These are phyloP conservation scores for Mormyrus lacerda DNA, from an alignment of 2,113 vertebrate genomes.

Conservation along the genomic window DNA sequence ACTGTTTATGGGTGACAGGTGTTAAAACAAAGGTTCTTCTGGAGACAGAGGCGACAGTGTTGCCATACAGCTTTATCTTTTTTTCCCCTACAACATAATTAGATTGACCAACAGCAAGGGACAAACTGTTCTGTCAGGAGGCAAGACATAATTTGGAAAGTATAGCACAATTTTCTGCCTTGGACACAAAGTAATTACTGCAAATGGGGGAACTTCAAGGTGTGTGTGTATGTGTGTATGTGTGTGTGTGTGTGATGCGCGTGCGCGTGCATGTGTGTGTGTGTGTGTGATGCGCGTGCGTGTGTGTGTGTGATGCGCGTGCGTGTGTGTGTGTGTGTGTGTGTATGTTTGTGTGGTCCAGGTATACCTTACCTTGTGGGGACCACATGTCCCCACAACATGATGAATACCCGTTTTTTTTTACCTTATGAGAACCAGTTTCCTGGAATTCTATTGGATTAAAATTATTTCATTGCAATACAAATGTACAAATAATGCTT, in stretches of 20 bases:
- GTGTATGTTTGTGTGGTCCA: background rate
- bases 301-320: background rate
- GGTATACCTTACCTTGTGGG: no score
- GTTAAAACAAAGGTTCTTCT: background rate
- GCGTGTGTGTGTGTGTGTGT: background rate
- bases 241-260: background rate
- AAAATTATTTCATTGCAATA: background rate
- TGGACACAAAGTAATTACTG: background rate
- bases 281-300: background rate
- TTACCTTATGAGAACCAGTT: no score
- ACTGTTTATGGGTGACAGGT: background rate
- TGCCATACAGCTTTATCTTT: background rate
- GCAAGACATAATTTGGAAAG: background rate
- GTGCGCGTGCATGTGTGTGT: background rate
- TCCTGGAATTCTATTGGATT: background rate
- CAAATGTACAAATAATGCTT: background rate
- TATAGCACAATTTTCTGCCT: background rate
- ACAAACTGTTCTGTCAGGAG: background rate
- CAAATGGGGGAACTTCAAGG: background rate
- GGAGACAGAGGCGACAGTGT: background rate
- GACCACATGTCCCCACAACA: no score
- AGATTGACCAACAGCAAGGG: background rate
- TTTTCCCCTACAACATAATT: background rate
- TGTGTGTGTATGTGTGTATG: background rate
- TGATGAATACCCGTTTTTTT: no score